Evolutionary conservation across 30 jellyfish, hydroid and myxozoan genomes (phyloP), one percentile per base, ranked within the genome.

Genomic region (Pseudorhiza aurosa): DNA sequence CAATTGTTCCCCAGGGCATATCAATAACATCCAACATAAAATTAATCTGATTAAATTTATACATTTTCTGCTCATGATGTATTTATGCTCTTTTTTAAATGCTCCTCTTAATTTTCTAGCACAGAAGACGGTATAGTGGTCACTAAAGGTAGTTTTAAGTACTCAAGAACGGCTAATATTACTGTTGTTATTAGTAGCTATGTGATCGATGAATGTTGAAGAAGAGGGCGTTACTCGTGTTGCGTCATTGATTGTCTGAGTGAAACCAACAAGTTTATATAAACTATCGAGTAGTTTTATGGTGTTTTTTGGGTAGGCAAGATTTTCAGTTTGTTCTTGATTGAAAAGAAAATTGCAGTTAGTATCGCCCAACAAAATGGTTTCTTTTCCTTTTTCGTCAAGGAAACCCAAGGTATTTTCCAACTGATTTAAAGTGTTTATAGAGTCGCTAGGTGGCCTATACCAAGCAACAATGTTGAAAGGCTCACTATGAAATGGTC

Each of bases 321-420:
- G n/a, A n/a, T n/a, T n/a, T n/a, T n/a, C n/a, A n/a, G n/a, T n/a
- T n/a, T n/a, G n/a, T n/a, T n/a, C n/a, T n/a, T n/a, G n/a, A n/a
- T n/a, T n/a, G n/a, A n/a, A n/a, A n/a, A n/a, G n/a, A 46, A 59
- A 28, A 28, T 59, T 19, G 17, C 74, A 59, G 37, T 59, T 59
- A n/a, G 50, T 59, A 59, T 59, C 74, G 1, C 74, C 49, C 17
- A 59, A 14, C 4, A 59, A 1, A 59, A 59, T 59, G 4, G 17
- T 59, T 59, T 59, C 51, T n/a, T 25, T 59, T 2, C 51, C 21
- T 19, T 59, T 24, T 25, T 8, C 37, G 17, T 26, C 51, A 25
- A 59, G 25, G 17, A 4, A 59, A 33, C 22, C 28, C 27, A 59
- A 33, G 5, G 4, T 28, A 1, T 28, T 28, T 9, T 24, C 28